Conservation (phyloP, 2,888 invertebrate species). For the Drosophila rellima region DNA sequence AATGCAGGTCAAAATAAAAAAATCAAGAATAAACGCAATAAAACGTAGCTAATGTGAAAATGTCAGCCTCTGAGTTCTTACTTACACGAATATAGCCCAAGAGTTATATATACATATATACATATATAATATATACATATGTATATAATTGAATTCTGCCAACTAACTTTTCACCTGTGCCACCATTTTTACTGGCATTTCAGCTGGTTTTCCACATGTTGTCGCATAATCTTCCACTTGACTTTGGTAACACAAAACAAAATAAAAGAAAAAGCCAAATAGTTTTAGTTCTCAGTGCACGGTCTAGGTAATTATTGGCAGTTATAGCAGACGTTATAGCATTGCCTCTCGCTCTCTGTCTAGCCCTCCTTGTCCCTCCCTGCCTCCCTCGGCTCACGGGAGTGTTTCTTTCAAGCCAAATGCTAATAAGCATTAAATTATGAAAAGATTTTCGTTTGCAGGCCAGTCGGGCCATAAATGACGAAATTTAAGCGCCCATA, state of each 20-base stretch:
- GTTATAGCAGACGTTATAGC: conserved; percentile 1
- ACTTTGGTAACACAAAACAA: background rate
- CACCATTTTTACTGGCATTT: conserved; percentile 1
- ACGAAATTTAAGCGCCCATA: conserved; percentile 78
- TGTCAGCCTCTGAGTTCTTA: no score
- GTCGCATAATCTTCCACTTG: conserved; percentile 36
- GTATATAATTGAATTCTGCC: background rate
- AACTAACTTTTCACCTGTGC: conserved; percentile 2
- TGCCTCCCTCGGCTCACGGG: no score
- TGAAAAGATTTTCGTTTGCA: conserved; percentile 71
- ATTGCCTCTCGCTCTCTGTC: background rate
- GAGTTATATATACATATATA: no score
- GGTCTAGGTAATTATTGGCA: conserved; percentile 8
- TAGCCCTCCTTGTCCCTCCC: background rate
- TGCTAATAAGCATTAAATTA: conserved; percentile 80
- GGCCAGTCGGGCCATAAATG: conserved; percentile 75
- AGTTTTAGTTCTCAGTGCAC: conserved; percentile 11
- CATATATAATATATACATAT: no score
- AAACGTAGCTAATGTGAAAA: no score
- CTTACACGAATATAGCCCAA: no score
- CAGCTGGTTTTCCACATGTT: conserved; percentile 12
- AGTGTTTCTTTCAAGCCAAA: conserved; percentile 41
- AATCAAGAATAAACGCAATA: no score
- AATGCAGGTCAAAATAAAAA: no score
- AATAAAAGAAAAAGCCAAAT: background rate